Evolutionary conservation across 2,888 invertebrate species (phyloP).

Genomic region (Torymus aiolomorphi): DNA sequence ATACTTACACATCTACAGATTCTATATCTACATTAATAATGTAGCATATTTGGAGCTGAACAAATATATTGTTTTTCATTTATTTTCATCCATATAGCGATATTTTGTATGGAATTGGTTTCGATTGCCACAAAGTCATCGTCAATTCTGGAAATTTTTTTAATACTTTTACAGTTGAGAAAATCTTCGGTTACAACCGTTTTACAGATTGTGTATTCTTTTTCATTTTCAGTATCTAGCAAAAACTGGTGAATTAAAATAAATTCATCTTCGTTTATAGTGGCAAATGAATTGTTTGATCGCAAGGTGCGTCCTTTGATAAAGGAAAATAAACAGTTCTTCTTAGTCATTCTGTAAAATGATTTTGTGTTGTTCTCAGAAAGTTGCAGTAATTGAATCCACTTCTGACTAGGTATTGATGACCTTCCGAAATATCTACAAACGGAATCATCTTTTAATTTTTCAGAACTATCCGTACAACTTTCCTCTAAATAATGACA

Average conservation of each 20-base stretch:
- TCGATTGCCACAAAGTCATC: too few relatives aligned
- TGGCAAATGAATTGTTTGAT: not conserved
- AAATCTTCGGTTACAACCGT: not conserved
- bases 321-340: not conserved
- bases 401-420: not conserved
- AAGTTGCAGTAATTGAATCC: not conserved
- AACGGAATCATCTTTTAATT: not conserved
- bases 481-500: not conserved
- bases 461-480: not conserved
- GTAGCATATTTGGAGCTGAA: too few relatives aligned
- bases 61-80: too few relatives aligned
- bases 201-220: not conserved
- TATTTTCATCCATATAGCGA: too few relatives aligned
- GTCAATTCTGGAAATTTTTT: too few relatives aligned
- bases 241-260: not conserved
- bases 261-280: not conserved
- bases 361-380: not conserved
- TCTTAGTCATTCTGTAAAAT: not conserved
- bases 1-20: too few relatives aligned
- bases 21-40: too few relatives aligned
- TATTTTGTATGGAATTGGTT: too few relatives aligned
- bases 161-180: too few relatives aligned
- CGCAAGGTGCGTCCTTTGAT: not conserved
- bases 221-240: not conserved
- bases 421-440: constrained; percentile 7